A percentile compares a stretch with the other conserved stretches of the same genome.
Evolutionary conservation across 2,888 invertebrate genomes (phyloP).

Genomic region (Podabrus alpinus): DNA sequence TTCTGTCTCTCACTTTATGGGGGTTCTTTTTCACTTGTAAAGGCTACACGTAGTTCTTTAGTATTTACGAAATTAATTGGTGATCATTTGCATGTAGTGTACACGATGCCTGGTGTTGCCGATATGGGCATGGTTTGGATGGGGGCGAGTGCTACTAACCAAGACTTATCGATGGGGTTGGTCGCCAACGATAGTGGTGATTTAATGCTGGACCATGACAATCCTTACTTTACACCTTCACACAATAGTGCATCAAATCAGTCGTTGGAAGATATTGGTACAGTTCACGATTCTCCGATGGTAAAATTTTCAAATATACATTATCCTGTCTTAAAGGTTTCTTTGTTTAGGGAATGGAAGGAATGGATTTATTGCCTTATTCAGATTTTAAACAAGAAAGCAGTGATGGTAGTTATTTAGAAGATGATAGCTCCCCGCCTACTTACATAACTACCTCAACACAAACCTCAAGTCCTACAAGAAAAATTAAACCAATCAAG

Average conservation of each 20-base stretch:
- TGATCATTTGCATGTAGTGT: conserved; percentile 41
- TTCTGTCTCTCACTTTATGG: conserved; percentile 4
- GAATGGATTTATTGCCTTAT: conserved; percentile 54
- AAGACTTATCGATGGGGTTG: conserved; percentile 57
- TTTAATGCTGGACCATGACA: conserved; percentile 54
- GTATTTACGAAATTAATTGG: conserved; percentile 1
- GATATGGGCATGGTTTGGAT: conserved; percentile 72
- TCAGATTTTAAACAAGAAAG: conserved; percentile 54
- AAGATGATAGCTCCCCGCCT: conserved; percentile 54
- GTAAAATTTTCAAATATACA: conserved; percentile 45
- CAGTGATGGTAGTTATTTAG: conserved; percentile 56
- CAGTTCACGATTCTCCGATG: conserved; percentile 58
- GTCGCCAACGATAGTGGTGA: conserved; percentile 50
- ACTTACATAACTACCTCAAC: conserved; percentile 59
- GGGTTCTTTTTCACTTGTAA: background rate
- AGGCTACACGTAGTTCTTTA: conserved; percentile 5
- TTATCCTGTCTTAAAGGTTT: background rate
- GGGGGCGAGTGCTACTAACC: conserved; percentile 61
- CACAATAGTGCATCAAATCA: conserved; percentile 56
- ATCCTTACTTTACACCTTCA: conserved; percentile 55
- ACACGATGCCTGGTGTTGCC: conserved; percentile 60
- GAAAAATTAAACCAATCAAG: conserved; percentile 74
- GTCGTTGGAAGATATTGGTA: conserved; percentile 60
- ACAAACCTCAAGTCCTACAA: conserved; percentile 60
- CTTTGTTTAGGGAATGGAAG: conserved; percentile 51